Percentiles rank a stretch among this genome's conserved stretches.
Evolutionary conservation across 2,113 vertebrate species (phyloP).

Genomic region (Spermophilus dauricus): DNA sequence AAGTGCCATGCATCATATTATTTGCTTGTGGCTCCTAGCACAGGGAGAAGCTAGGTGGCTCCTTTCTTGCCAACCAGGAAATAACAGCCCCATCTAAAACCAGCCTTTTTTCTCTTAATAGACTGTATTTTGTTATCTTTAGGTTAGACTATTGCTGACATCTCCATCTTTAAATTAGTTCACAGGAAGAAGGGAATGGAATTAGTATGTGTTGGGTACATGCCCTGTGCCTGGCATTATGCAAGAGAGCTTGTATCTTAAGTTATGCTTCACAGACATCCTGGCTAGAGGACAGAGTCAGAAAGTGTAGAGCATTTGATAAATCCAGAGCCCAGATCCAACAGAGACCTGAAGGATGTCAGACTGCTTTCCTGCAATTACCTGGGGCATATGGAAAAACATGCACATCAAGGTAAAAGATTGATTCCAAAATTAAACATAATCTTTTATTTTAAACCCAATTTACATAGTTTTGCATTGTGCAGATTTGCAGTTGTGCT

Average conservation of each 20-base stretch:
- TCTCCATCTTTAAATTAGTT: background rate
- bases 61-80: background rate
- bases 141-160: background rate
- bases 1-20: too few relatives aligned
- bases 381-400: slow-evolving; percentile 48
- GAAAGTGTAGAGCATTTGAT: background rate
- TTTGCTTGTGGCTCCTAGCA: too few relatives aligned
- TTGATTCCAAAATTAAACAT: slow-evolving; percentile 70
- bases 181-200: background rate
- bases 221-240: background rate
- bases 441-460: slow-evolving; percentile 19
- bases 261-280: background rate
- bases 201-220: background rate
- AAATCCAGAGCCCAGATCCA: background rate
- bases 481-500: slow-evolving; percentile 70
- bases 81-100: too few relatives aligned
- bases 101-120: background rate
- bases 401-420: slow-evolving; percentile 37
- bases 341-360: background rate
- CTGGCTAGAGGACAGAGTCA: background rate
- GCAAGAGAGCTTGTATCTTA: background rate
- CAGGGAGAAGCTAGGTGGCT: background rate
- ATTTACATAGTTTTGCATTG: slow-evolving; percentile 84
- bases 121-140: background rate
- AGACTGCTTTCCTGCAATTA: background rate